Evolutionary conservation across 2,797 vertebrate species (phyloP).

Genomic region (Ciconia nigra): DNA sequence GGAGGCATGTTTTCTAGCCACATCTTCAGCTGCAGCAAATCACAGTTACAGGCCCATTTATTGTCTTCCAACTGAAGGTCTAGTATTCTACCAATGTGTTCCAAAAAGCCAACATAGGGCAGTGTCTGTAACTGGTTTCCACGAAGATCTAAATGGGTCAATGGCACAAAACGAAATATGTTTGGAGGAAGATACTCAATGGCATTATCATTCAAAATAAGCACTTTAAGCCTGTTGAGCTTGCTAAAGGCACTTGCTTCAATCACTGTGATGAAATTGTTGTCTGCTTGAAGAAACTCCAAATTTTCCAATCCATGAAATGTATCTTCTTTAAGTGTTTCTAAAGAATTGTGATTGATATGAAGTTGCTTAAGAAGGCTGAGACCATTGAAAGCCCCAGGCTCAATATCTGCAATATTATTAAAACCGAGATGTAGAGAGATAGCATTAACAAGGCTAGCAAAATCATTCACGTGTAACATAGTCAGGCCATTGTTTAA

Average conservation of each 20-base stretch:
- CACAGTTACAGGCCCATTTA: constrained; percentile 92
- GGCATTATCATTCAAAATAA: constrained; percentile 97
- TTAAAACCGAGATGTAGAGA: constrained; percentile 96
- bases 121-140: constrained; percentile 94
- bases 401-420: constrained; percentile 94
- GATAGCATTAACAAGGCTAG: constrained; percentile 85
- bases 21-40: constrained; percentile 89
- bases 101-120: constrained; percentile 93
- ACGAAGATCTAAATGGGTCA: constrained; percentile 96
- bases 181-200: constrained; percentile 94
- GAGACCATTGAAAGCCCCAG: constrained; percentile 90
- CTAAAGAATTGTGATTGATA: constrained; percentile 97
- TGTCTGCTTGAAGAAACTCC: constrained; percentile 98
- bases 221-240: constrained; percentile 94
- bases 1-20: constrained; percentile 98
- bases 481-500: constrained; percentile 91
- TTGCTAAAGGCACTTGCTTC: constrained; percentile 98
- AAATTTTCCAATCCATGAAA: constrained; percentile 95
- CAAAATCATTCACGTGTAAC: constrained; percentile 87
- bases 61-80: constrained; percentile 96
- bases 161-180: constrained; percentile 94
- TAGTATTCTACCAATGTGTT: constrained; percentile 95
- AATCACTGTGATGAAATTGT: constrained; percentile 95
- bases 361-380: constrained; percentile 92
- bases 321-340: constrained; percentile 93